phyloP scores from a whole-genome alignment of 2,888 invertebrate species.

The Apamea sordens region DNA sequence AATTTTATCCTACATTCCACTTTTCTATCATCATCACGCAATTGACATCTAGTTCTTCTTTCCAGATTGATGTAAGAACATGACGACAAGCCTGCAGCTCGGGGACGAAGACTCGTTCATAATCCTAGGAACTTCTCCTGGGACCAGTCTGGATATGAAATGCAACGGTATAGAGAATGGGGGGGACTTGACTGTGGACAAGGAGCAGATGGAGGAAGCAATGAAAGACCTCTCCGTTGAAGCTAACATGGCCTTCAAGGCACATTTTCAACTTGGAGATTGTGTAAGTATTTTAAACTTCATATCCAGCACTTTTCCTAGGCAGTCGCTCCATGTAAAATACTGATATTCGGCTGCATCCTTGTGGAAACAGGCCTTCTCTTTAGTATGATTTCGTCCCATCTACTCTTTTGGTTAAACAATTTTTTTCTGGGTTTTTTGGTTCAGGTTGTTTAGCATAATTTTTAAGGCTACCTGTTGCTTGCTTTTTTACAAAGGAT shows the following conservation, averaged over 20 bases:
- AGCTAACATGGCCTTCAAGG: conserved; percentile 84
- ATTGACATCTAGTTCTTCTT: conserved; percentile 1
- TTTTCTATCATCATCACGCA: not conserved
- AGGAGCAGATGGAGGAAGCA: conserved; percentile 82
- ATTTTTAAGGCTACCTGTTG: not conserved
- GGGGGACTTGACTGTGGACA: conserved; percentile 69
- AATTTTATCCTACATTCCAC: not conserved
- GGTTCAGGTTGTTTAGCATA: not conserved
- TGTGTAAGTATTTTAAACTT: conserved; percentile 75
- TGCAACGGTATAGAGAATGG: conserved; percentile 75
- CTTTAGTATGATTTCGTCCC: not conserved
- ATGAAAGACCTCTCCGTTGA: conserved; percentile 83
- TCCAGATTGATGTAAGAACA: conserved; percentile 74
- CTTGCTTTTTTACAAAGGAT: not conserved
- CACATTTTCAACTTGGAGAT: conserved; percentile 83
- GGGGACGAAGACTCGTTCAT: conserved; percentile 88
- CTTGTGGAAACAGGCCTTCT: no score
- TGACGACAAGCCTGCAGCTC: conserved; percentile 76
- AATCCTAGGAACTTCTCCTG: conserved; percentile 85
- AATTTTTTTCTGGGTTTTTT: not conserved
- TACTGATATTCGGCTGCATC: not conserved
- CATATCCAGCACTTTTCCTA: not conserved
- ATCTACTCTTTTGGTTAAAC: no score
- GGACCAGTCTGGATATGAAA: conserved; percentile 81
- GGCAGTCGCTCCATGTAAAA: not conserved